Evolutionary conservation across 2,797 vertebrate genomes (phyloP).

Genomic region (Linurgus olivaceus): DNA sequence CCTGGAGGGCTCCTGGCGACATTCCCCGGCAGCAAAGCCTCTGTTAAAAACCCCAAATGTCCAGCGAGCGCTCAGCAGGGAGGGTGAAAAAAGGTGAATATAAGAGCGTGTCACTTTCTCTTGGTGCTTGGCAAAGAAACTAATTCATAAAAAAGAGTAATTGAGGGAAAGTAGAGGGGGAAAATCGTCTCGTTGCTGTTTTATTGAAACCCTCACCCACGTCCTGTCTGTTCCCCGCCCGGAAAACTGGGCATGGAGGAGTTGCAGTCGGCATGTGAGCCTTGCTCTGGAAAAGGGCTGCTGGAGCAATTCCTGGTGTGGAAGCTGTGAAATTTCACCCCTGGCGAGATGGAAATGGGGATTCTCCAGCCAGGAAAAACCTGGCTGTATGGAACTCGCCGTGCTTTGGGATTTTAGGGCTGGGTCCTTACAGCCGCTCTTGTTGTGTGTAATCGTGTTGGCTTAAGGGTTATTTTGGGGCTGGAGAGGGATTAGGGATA

Average conservation of each 20-base stretch:
- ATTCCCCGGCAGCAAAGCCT: rapidly evolving
- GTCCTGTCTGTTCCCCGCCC: neutral
- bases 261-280: neutral
- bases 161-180: neutral
- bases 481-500: neutral
- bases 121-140: neutral
- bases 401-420: neutral
- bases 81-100: neutral
- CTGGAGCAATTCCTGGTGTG: neutral
- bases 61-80: neutral
- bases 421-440: neutral
- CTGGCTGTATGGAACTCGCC: neutral
- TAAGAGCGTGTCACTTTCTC: neutral
- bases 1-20: neutral
- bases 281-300: constrained; percentile 41
- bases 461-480: neutral
- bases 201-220: neutral
- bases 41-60: neutral
- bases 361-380: neutral
- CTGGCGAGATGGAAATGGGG: neutral
- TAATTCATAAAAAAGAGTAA: neutral
- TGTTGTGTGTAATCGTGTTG: neutral
- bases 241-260: neutral
- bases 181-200: neutral
- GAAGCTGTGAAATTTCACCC: constrained; percentile 19